A percentile compares a stretch with the other conserved stretches of the same genome.
These are phyloP conservation scores for Phyllotreta striolata DNA, from an alignment of 2,888 invertebrate genomes.

Conservation along the genomic window DNA sequence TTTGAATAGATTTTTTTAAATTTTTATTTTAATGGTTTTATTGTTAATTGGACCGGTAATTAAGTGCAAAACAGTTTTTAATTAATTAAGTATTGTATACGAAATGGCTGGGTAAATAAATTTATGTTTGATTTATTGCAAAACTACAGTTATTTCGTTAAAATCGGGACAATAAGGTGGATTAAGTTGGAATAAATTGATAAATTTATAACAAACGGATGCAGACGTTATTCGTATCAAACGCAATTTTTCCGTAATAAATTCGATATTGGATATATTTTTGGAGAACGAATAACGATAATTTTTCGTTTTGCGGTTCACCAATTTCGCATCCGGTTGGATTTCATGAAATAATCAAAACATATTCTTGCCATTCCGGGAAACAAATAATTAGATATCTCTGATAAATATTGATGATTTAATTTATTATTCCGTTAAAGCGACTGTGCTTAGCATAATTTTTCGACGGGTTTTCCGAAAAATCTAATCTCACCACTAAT, in stretches of 20 bases:
- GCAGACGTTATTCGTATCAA: slow-evolving; percentile 4
- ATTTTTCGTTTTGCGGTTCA: slow-evolving; percentile 44
- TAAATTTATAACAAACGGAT: neutral
- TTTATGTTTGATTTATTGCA: neutral
- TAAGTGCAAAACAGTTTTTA: slow-evolving; percentile 14
- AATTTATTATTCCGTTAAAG: neutral
- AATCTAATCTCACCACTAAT: neutral
- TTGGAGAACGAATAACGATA: slow-evolving; percentile 36
- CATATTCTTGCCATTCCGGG: slow-evolving; percentile 1
- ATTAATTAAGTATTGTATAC: slow-evolving; percentile 15
- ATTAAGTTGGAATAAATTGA: neutral
- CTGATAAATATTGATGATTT: slow-evolving; percentile 20
- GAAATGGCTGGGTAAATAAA: slow-evolving; percentile 1
- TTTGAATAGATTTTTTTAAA: neutral
- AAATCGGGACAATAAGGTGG: neutral
- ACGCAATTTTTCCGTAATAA: slow-evolving; percentile 24
- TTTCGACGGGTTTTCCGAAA: neutral
- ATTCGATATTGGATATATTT: slow-evolving; percentile 32
- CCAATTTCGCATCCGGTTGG: slow-evolving; percentile 44
- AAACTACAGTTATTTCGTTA: neutral
- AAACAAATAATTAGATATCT: slow-evolving; percentile 16
- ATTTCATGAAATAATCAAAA: slow-evolving; percentile 19
- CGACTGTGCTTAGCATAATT: too few species aligned
- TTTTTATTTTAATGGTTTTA: slow-evolving; percentile 2
- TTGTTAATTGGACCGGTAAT: slow-evolving; percentile 7